These are phyloP conservation scores for Tyria jacobaeae DNA, from an alignment of 2,888 invertebrate species.

Conservation along the genomic window DNA sequence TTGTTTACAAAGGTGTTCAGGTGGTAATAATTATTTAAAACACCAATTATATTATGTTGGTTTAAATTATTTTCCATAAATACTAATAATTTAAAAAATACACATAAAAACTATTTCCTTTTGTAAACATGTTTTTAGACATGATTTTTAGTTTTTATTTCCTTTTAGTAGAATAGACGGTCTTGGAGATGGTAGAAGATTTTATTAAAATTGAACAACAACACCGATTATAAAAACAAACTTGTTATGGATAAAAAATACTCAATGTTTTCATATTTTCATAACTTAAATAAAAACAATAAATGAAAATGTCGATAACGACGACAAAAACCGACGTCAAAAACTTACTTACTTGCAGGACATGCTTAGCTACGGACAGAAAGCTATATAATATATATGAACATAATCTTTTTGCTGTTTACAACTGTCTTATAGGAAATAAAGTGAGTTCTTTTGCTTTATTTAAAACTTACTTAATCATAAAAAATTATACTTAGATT, in stretches of 20 bases:
- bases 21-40: too few relatives aligned
- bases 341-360: constrained; percentile 24
- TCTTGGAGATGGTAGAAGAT: too few relatives aligned
- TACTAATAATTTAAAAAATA: too few relatives aligned
- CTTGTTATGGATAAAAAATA: neutral
- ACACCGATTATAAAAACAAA: neutral
- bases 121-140: too few relatives aligned
- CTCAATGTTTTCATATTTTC: neutral
- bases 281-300: neutral
- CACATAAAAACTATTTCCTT: too few relatives aligned
- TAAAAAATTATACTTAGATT: too few relatives aligned
- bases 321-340: neutral
- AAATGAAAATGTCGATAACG: constrained; percentile 18
- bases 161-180: neutral
- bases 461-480: neutral
- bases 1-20: too few relatives aligned
- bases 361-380: constrained; percentile 33
- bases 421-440: constrained; percentile 22
- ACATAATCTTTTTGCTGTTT: constrained; percentile 18
- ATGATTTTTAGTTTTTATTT: too few relatives aligned
- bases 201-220: too few relatives aligned
- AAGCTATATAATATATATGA: constrained; percentile 27
- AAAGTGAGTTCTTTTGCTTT: constrained; percentile 24
- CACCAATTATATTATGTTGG: too few relatives aligned
- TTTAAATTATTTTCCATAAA: too few relatives aligned